Evolutionary conservation across 2,888 invertebrate species (phyloP), one percentile per base, ranked within the genome.

Genomic region (Macaria notata): DNA sequence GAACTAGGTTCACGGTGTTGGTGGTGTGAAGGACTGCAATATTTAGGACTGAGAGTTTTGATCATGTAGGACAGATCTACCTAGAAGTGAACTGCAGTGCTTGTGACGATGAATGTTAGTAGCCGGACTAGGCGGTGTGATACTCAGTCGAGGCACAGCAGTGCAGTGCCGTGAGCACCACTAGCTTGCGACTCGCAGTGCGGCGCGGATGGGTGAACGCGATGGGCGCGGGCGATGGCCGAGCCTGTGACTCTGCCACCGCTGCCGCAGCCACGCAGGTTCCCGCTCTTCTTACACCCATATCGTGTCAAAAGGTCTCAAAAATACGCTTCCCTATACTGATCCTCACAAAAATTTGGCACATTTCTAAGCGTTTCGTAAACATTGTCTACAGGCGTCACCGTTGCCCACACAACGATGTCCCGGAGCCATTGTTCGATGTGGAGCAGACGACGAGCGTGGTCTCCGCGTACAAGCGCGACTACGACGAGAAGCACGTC

Each of bases 381-480:
- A 55, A 33, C 3, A 47, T 59, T 59, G 54, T 59, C 47, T 41
- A 52, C 85, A 97, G 97, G 81, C 96, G 96, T 70, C 97, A 97
- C 88, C 94, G 95, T 75, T 97, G 97, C 86, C 94, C 95, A 69
- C 96, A 96, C 87, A 94, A 93, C 76, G 93, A 93, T 82, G 90
- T 92, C 86, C 92, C 89, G 81, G 91, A 92, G 88, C 92, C 92
- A 87, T 90, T 91, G 87, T 92, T 92, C 85, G 92, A 90, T 87
- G 92, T 91, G 86, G 89, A 84, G 84, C 90, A 89, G 79, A 90
- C 87, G 78, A 88, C 84, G 74, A 88, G 84, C 80, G 88, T 92
- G 82, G 92, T 93, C 59, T 93, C 93, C 69, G 94, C 94, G 47
- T 94, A 94, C 81, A 90, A 90, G 68, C 92, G 93, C 70, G 94